Base-by-base conservation (phyloP, 1,140 invertebrate species). In the Phthorimaea operculella region DNA sequence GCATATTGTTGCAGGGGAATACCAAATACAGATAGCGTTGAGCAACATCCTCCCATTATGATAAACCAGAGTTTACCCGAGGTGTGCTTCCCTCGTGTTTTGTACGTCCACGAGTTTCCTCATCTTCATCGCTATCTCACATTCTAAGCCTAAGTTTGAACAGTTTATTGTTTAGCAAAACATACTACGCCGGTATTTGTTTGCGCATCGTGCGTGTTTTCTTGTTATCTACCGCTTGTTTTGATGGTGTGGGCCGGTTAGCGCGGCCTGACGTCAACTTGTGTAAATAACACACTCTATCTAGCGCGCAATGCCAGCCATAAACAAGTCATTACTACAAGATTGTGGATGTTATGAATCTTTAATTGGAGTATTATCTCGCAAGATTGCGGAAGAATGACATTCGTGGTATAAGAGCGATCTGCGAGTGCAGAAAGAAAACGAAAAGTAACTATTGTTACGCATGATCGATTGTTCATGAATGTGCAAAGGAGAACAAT, bases 21-120 rank as follows among this genome's bases (percentile, higher is more conserved):
- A 75, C 71, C 71, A 55, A 67, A 66, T 77, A 28, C 72, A 77
- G 58, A 18, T 12, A 51, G 48, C 36, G 10, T 12, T 39, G 36
- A 12, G 36, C 11, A 5, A 14, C 11, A 47, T 47, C 11, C 44
- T 16, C 16, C n/a, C 44, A 14, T 15, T 47, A 47, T 15, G 36
- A n/a, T 39, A 39, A 39, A 28, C 21, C 21, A 28, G 21, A 28
- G 21, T 28, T 28, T 28, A n/a, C 36, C n/a, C 36, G n/a, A 12
- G 10, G 36, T 9, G 36, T 39, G 36, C 36, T 39, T 39, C 10
- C 8, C 36, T 6, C 21, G n/a, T 39, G 36, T 9, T 2, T 39
- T n/a, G 10, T 39, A 9, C 8, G 3, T 12, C 36, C n/a, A 12
- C 36, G 8, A 39, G 36, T n/a, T 4, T n/a, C n/a, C 36, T 39